These are phyloP conservation scores for Haplotaxodon microlepis DNA, from an alignment of 2,113 vertebrate species.

Conservation along the genomic window DNA sequence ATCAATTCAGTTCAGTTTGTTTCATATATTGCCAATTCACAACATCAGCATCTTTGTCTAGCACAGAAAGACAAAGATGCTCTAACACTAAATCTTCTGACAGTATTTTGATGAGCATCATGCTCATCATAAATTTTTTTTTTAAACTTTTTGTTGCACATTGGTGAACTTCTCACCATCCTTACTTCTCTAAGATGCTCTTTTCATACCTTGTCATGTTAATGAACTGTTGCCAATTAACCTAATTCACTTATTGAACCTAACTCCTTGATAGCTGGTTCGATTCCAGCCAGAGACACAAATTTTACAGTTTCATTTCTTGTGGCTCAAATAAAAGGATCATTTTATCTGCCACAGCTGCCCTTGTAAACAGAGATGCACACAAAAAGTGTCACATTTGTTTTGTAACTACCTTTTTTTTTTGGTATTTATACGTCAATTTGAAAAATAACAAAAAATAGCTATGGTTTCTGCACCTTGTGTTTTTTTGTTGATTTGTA, in stretches of 20 bases:
- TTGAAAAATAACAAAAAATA: neutral
- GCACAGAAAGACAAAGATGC: neutral
- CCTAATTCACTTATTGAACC: neutral
- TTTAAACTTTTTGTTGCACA: neutral
- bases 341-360: neutral
- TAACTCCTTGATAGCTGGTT: neutral
- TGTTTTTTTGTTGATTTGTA: neutral
- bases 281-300: accelerated
- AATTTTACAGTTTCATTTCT: neutral
- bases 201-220: neutral
- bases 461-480: neutral
- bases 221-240: neutral
- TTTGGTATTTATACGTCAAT: neutral
- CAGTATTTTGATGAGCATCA: neutral
- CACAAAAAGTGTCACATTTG: neutral
- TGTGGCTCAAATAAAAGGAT: neutral
- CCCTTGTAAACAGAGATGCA: neutral
- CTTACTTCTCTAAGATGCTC: neutral
- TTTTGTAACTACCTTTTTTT: neutral
- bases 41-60: neutral
- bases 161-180: neutral
- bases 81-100: neutral
- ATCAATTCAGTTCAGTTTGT: neutral
- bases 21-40: neutral
- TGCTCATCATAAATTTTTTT: neutral